Evolutionary conservation across 2,888 invertebrate species (phyloP), one percentile per base, ranked within the genome.

Genomic region (Carpatolechia fugitivella): DNA sequence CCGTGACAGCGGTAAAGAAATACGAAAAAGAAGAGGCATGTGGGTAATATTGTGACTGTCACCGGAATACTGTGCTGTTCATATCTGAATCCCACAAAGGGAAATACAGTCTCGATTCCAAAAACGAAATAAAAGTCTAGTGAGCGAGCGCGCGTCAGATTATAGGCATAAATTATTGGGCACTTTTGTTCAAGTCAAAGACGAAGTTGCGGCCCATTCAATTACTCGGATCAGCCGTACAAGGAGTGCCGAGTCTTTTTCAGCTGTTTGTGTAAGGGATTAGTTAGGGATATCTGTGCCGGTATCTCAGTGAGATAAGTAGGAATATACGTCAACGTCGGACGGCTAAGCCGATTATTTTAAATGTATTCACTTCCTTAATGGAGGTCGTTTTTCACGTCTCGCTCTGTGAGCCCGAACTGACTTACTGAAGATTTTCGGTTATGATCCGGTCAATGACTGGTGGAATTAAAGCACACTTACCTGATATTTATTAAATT

Each of bases 291-390:
- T 89, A 90, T 88, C 89, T 74, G 77, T 85, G 85, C 82, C 83
- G 89, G 89, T 89, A 90, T 89, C 90, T 89, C 74, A 82, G 86
- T 84, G 82, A 86, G 89, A 89, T 90, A 90, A 90, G 88, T 89
- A 87, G 85, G 87, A 86, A 87, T 88, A 90, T 90, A 88, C 87
- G 90, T 90, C 90, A 90, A 90, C 90, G 90, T 90, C 89, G 83
- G 83, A 83, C 85, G 84, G 74, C 83, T 89, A 90, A 89, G 90
- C 90, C 88, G 90, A 90, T 90, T 89, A 90, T 89, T 89, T 90
- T 88, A 90, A 90, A 90, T 89, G 89, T 90, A 90, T 90, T 90
- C 89, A 90, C 90, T 89, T 88, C 89, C 89, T 85, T 90, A 90
- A 90, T 90, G 90, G 88, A 82, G 75, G 83, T 87, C 89, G 85